Conservation (phyloP, 2,797 vertebrate genomes). For the Gambusia yucatana region DNA sequence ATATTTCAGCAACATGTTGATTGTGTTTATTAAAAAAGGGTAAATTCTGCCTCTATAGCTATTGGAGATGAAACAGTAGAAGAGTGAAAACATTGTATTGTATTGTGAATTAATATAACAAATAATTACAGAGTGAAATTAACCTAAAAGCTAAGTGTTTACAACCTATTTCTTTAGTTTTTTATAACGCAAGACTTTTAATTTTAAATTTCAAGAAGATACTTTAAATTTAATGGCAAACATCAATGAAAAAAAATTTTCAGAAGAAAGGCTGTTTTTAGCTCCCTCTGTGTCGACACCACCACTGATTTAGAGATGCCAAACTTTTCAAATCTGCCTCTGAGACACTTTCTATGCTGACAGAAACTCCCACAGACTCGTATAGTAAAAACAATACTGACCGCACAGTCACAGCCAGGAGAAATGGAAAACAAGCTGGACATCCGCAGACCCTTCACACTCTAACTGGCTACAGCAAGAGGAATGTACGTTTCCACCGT, state of each 20-base stretch:
- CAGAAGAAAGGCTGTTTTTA: neutral
- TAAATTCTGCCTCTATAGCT: neutral
- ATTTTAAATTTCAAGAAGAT: neutral
- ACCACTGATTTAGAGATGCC: neutral
- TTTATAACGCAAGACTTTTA: neutral
- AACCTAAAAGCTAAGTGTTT: neutral
- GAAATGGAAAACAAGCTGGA: conserved; percentile 9
- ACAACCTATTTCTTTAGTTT: neutral
- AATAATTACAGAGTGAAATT: neutral
- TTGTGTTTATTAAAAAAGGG: neutral
- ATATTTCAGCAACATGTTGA: neutral
- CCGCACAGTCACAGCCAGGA: neutral
- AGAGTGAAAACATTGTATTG: too few relatives aligned
- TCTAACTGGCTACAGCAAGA: conserved; percentile 1
- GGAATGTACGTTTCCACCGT: neutral
- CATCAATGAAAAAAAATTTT: neutral
- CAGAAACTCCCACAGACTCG: neutral
- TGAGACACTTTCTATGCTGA: neutral
- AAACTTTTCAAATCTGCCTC: neutral
- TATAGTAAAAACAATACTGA: neutral
- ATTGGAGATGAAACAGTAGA: neutral
- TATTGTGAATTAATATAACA: too few relatives aligned
- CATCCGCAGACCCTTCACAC: neutral
- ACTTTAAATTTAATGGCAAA: neutral
- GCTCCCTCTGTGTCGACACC: neutral